Conservation (phyloP, 2,888 invertebrate genomes). For the Panopea generosa region DNA sequence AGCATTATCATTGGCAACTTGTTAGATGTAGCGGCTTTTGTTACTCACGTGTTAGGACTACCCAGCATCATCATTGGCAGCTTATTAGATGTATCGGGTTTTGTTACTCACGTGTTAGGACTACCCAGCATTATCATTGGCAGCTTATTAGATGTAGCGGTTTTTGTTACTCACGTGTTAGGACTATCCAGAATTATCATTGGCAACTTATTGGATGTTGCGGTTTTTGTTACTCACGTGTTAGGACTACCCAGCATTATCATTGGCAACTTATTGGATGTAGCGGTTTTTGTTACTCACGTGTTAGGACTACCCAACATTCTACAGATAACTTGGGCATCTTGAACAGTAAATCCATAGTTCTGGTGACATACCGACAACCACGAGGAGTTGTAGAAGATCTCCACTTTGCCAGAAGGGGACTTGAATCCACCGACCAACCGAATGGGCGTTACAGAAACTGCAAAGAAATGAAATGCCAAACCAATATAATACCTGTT, state of each 20-base stretch:
- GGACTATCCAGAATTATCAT: background rate
- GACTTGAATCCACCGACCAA: background rate
- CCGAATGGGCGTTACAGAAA: background rate
- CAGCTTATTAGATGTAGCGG: no score
- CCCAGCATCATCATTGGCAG: background rate
- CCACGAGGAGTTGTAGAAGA: conserved; percentile 8
- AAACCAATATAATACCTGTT: no score
- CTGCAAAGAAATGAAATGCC: background rate
- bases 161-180: no score
- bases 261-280: no score
- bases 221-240: no score
- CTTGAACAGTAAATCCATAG: conserved; percentile 16
- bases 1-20: no score
- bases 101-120: no score
- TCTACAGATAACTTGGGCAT: conserved; percentile 30
- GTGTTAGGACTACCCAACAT: conserved; percentile 19
- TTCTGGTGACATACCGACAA: conserved; percentile 16
- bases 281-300: conserved; percentile 24
- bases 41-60: background rate
- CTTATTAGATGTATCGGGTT: conserved; percentile 8
- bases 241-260: no score
- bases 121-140: no score
- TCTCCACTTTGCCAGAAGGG: background rate
- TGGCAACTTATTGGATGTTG: no score
- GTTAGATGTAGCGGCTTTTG: no score